Base-by-base conservation (phyloP, 2,113 vertebrate species). In the Indri indri region DNA sequence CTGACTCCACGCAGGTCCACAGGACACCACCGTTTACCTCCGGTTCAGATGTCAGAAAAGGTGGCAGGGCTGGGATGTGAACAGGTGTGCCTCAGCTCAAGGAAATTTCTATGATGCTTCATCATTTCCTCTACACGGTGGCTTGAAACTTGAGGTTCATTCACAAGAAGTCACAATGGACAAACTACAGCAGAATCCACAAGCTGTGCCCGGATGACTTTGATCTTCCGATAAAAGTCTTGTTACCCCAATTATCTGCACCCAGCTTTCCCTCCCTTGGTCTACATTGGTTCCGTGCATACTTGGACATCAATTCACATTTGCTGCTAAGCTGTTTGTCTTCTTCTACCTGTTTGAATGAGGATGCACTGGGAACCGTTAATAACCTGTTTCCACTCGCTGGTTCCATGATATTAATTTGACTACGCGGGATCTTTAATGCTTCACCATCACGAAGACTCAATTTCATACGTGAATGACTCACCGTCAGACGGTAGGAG, bases 381-480 rank as follows among this genome's bases (percentile, higher is more conserved):
- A 11, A 57, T 42, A 37, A 59, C 37, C 25, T 85, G 5, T 25
- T 52, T 85, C 82, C 3, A 42, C 42, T n/a, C n/a, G 25, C 86
- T 73, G 77, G 50, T 30, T 71, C 37, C 23, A 10, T 23, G 83
- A 47, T 50, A 6, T 23, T 77, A 63, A 88, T 88, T 45, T 40
- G 71, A 50, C 27, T 17, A 50, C 22, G 25, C 73, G 5, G 47
- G 63, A 2, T 85, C 65, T 61, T 76, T 40, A 89, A 2, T 10
- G 6, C 37, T 54, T 79, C 25, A 5, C 90, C 68, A 8, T 14
- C 45, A 80, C 94, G 81, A 47, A 73, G 32, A 74, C 52, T 37
- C 61, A 34, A n/a, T 91, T 94, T 96, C 88, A 88, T 42, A n/a
- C 42, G 14, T 18, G 34, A 91, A 61, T 32, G 74, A 92, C 45